Base-by-base conservation (phyloP, 1,140 invertebrate species). In the Cyrtorhinus lividipennis region DNA sequence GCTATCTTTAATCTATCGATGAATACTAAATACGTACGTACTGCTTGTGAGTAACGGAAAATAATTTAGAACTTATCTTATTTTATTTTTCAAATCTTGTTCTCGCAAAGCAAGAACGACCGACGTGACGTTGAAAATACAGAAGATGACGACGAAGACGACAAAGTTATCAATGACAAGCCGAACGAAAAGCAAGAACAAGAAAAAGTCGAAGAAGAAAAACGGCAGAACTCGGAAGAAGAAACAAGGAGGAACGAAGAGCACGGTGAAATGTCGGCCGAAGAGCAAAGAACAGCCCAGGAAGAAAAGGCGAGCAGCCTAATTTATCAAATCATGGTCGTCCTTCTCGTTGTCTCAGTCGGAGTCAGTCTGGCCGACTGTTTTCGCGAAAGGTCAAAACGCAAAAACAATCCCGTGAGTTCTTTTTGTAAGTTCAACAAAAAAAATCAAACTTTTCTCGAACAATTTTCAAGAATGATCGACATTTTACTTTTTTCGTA, bases 321-420 rank as follows among this genome's bases (percentile, higher is more conserved):
- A n/a, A 56, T 62, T 38, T 63, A 63, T 25, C 56, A 63, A 57
- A 63, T 63, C 20, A 63, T 63, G 20, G 38, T 63, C 8, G 56
- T 63, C 3, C 56, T 63, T 22, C 30, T 63, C 12, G 30, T 63
- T 44, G 15, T 63, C 12, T 63, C 62, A 3, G 56, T 63, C 18
- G 59, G 25, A 23, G 23, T 48, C 26, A 57, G 56, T 12, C 27
- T 63, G 2, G 56, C 56, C n/a, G 62, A 63, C 38, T 63, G 62
- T 48, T 58, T 63, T 44, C 62, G 59, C 22, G 62, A 63, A 45
- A n/a, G 56, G 1, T 30, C 56, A 1, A 63, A 59, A 25, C 56
- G 38, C 22, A 63, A 45, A 46, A 27, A 23, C 18, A 63, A 46
- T 46, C 38, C 62, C 22, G 62, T 63, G 59, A 59, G 62, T 63